Evolutionary conservation across 2,888 invertebrate genomes (phyloP).

Genomic region (Thymelicus sylvestris): DNA sequence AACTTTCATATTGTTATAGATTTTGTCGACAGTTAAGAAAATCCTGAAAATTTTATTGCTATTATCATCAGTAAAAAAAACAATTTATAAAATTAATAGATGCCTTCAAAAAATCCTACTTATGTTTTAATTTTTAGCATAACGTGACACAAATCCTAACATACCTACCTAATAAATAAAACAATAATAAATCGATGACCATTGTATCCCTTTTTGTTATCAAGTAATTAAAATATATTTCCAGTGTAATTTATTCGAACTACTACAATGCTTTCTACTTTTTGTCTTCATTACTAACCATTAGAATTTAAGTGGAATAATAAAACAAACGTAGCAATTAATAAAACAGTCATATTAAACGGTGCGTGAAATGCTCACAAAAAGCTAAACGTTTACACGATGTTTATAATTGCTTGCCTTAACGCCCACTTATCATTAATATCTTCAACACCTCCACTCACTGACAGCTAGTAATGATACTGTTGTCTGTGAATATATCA

Average conservation of each 20-base stretch:
- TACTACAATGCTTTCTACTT: conserved; percentile 16
- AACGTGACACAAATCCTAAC: too few relatives aligned
- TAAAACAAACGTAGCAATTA: conserved; percentile 40
- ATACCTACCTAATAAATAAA: neutral
- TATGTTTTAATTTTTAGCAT: too few relatives aligned
- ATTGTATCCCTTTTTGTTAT: neutral
- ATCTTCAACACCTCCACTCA: conserved; percentile 57
- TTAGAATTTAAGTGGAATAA: conserved; percentile 15
- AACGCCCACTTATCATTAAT: conserved; percentile 41
- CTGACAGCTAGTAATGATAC: conserved; percentile 48
- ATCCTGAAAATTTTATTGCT: too few relatives aligned
- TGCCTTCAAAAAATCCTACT: too few relatives aligned
- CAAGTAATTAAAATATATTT: neutral
- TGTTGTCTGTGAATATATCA: conserved; percentile 39
- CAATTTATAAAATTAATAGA: too few relatives aligned
- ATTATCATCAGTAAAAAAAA: too few relatives aligned
- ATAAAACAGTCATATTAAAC: conserved; percentile 51
- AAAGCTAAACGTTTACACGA: conserved; percentile 59
- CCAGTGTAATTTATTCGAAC: conserved; percentile 16
- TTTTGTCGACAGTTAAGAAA: too few relatives aligned
- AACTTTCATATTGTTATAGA: too few relatives aligned
- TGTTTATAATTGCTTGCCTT: conserved; percentile 52
- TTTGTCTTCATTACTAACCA: conserved; percentile 25
- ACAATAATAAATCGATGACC: neutral
- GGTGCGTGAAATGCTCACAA: conserved; percentile 64